A percentile compares a stretch with the other conserved stretches of the same genome.
phyloP scores from a whole-genome alignment of 2,797 vertebrate genomes.

The Sebastes glaucus region DNA sequence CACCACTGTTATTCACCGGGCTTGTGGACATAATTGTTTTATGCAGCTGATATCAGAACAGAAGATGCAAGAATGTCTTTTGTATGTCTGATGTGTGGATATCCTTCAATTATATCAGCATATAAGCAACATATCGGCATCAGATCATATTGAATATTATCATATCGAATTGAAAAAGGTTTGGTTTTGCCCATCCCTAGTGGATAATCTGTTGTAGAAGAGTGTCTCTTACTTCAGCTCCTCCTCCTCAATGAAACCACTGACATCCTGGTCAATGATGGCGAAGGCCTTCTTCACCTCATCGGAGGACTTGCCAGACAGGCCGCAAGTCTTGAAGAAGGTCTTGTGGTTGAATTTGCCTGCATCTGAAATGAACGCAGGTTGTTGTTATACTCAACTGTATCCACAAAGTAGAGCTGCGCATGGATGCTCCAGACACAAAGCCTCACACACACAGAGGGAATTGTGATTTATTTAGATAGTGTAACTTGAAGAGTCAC shows the following conservation, averaged over 20 bases:
- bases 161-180: too few species aligned
- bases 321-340: constrained; percentile 83
- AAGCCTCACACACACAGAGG: not conserved
- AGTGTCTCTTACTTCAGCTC: constrained; percentile 86
- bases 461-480: not conserved
- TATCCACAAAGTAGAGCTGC: too few species aligned
- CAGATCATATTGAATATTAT: too few species aligned
- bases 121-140: too few species aligned
- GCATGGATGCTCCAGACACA: not conserved
- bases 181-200: too few species aligned
- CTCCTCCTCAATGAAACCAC: constrained; percentile 87
- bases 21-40: not conserved
- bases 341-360: constrained; percentile 84
- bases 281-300: constrained; percentile 83
- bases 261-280: constrained; percentile 88
- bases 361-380: constrained; percentile 73
- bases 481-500: constrained; percentile 60
- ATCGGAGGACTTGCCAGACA: constrained; percentile 75
- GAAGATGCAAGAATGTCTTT: not conserved
- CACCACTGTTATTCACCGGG: not conserved
- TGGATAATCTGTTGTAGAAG: not conserved
- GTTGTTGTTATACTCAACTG: not conserved
- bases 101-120: too few species aligned
- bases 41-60: not conserved
- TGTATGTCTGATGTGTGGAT: not conserved